A percentile compares a stretch with the other conserved stretches of the same genome.
These are phyloP conservation scores for Hyles euphorbiae DNA, from an alignment of 1,140 invertebrate genomes.

Conservation along the genomic window DNA sequence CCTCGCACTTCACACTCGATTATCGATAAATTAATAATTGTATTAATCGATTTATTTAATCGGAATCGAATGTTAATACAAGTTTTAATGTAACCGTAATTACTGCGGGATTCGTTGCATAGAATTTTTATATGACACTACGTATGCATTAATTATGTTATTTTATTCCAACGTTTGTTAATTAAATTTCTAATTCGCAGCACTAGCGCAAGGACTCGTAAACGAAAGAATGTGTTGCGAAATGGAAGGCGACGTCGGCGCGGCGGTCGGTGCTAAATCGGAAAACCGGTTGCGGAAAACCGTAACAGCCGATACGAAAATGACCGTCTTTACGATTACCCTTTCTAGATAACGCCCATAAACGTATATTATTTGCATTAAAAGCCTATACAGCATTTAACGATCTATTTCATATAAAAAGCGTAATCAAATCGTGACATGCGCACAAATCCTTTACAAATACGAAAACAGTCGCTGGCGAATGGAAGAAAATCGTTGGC, in stretches of 20 bases:
- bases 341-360: neutral
- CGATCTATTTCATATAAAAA: neutral
- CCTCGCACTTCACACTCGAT: too few species aligned
- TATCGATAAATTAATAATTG: too few species aligned
- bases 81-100: neutral
- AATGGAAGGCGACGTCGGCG: slow-evolving; percentile 31
- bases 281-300: slow-evolving; percentile 19
- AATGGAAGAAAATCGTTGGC: slow-evolving; percentile 59
- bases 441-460: slow-evolving; percentile 40
- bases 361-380: slow-evolving; percentile 4
- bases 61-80: neutral
- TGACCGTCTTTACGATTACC: slow-evolving; percentile 4
- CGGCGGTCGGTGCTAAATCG: slow-evolving; percentile 13
- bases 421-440: slow-evolving; percentile 26
- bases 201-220: slow-evolving; percentile 16
- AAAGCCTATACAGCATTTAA: neutral
- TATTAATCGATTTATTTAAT: too few species aligned
- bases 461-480: slow-evolving; percentile 34
- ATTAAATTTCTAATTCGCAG: slow-evolving; percentile 9
- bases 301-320: slow-evolving; percentile 17
- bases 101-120: too few species aligned
- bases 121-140: too few species aligned
- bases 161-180: neutral
- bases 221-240: slow-evolving; percentile 36
- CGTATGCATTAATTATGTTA: neutral